These are phyloP conservation scores for Oceanites oceanicus DNA, from an alignment of 2,113 vertebrate species.

Conservation along the genomic window DNA sequence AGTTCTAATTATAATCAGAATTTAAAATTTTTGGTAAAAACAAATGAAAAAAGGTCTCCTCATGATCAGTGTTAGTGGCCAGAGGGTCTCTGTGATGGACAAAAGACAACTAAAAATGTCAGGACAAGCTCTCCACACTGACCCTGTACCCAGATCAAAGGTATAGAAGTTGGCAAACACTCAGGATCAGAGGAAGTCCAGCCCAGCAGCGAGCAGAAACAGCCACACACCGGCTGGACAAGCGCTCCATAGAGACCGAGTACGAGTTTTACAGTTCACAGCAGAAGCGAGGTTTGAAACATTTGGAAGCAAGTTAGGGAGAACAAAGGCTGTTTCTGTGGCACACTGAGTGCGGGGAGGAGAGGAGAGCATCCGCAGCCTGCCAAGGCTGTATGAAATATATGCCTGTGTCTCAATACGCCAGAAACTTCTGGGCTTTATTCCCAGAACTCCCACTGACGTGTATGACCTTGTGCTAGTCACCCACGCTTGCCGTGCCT, in stretches of 20 bases:
- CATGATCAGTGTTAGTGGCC: not conserved
- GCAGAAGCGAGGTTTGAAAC: slow-evolving; percentile 9
- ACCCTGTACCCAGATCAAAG: fast-evolving
- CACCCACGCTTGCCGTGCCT: slow-evolving; percentile 48
- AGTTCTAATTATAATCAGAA: not conserved
- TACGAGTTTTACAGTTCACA: not conserved
- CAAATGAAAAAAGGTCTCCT: not conserved
- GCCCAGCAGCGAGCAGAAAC: not conserved
- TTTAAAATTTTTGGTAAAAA: not conserved
- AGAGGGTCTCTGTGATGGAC: not conserved
- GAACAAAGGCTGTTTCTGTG: slow-evolving; percentile 61
- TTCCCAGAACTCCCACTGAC: slow-evolving; percentile 57
- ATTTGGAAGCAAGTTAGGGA: not conserved
- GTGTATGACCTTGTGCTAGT: slow-evolving; percentile 43
- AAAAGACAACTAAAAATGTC: not conserved
- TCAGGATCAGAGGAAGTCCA: not conserved
- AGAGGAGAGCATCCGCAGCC: not conserved
- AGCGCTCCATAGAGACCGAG: not conserved
- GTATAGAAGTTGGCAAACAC: not conserved
- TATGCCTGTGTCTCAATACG: slow-evolving; percentile 29
- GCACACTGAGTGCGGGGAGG: not conserved
- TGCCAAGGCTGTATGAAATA: slow-evolving; percentile 33
- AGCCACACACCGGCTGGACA: not conserved
- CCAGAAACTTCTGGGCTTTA: slow-evolving; percentile 55
- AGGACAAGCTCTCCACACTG: not conserved